Evolutionary conservation across 2,113 vertebrate species (phyloP), one percentile per base, ranked within the genome.

Genomic region (Australoheros scitulus): DNA sequence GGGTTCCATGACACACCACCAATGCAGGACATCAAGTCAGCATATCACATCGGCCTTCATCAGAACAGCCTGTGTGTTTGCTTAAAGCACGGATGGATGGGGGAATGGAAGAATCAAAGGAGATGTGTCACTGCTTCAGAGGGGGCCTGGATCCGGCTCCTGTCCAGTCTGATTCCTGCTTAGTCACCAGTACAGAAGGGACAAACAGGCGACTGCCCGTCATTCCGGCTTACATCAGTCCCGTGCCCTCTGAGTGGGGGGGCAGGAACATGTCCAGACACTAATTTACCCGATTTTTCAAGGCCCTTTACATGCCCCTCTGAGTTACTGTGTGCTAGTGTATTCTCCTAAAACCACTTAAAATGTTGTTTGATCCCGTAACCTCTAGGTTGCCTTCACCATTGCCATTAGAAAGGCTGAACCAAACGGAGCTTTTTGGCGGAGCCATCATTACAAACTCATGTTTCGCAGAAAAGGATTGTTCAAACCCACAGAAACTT

Each of bases 111-210:
- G 76, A 87, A 83, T 89, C 74, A 82, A 84, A 85, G 72, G 63
- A 77, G 84, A 92, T 92, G 92, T 92, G 90, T 94, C 92, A 93
- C 11, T 77, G 75, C 86, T 87, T 83, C 74, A 52, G 56, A 77
- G 81, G 82, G 83, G 87, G 84, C 34, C 80, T 79, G 82, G 76
- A 68, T 80, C 43, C 41, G 36, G 65, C 77, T 91, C 86, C 79
- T 85, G 90, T 90, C 92, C 80, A 9, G 88, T 88, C 88, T 84
- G 82, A 91, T 89, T 93, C 83, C 87, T 92, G 92, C 84, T 95
- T 91, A 95, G 89, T 96, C 94, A 95, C 79, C 2, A n/a, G 32
- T 10, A 80, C 87, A 74, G 80, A 76, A 38, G 56, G 56, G 80
- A 80, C 63, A 68, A 58, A 56, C 58, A 76, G 68, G 57, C 61